Percentiles rank a stretch among this genome's conserved stretches.
phyloP scores from a whole-genome alignment of 2,888 invertebrate species.

The Serrognathus titanus region DNA sequence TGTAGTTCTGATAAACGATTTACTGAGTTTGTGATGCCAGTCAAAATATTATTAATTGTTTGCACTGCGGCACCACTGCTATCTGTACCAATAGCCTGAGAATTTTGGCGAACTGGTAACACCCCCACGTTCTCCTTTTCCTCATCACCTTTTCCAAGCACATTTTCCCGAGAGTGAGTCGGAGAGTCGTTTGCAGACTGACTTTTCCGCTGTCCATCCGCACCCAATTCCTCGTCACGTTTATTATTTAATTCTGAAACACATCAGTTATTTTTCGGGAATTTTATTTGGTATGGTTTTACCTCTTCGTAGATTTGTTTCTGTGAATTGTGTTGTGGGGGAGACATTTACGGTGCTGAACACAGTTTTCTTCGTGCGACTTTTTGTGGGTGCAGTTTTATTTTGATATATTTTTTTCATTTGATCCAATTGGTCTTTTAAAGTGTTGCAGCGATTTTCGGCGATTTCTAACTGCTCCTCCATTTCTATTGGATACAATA shows the following conservation, averaged over 20 bases:
- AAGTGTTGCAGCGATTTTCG: conserved; percentile 45
- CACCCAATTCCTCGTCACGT: too few relatives aligned
- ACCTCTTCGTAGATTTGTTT: too few relatives aligned
- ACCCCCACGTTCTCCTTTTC: not conserved
- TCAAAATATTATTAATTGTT: conserved; percentile 44
- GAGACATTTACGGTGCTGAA: not conserved
- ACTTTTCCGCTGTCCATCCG: too few relatives aligned
- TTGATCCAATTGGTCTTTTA: conserved; percentile 48
- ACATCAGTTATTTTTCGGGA: too few relatives aligned
- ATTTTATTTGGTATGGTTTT: too few relatives aligned
- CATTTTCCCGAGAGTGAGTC: too few relatives aligned
- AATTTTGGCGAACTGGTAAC: conserved; percentile 32
- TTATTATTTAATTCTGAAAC: too few relatives aligned
- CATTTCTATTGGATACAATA: conserved; percentile 37
- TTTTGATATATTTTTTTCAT: conserved; percentile 45
- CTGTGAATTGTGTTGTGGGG: not conserved
- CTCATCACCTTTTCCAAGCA: too few relatives aligned
- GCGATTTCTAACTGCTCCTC: conserved; percentile 48
- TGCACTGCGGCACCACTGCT: conserved; percentile 40
- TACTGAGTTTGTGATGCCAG: conserved; percentile 44
- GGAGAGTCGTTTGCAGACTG: too few relatives aligned
- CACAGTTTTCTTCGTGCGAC: not conserved
- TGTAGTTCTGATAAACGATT: conserved; percentile 36
- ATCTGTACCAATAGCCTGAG: conserved; percentile 39
- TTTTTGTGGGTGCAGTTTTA: conserved; percentile 26